Percentiles rank a stretch among this genome's conserved stretches.
These are phyloP conservation scores for Cepphus grylle DNA, from an alignment of 2,113 vertebrate species.

Conservation along the genomic window DNA sequence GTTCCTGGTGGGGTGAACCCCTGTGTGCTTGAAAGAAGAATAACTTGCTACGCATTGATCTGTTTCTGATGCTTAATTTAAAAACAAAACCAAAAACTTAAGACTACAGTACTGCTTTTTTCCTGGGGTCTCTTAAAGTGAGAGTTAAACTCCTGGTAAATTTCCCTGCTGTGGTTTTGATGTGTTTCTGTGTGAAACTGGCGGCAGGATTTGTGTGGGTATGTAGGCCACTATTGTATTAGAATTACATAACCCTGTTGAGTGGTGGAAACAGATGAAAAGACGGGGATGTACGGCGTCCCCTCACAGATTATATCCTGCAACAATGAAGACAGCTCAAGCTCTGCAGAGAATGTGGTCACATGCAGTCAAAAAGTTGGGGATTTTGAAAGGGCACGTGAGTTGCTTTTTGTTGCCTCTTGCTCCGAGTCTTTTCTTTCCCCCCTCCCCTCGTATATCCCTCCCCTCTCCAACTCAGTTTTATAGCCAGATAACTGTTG, in stretches of 20 bases:
- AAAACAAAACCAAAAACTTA: not conserved
- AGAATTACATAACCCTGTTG: constrained; percentile 86
- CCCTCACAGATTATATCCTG: constrained; percentile 35
- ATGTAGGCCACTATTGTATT: constrained; percentile 95
- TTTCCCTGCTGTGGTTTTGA: constrained; percentile 43
- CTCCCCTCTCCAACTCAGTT: not conserved
- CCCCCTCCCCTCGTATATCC: not conserved
- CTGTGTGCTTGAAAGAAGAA: not conserved
- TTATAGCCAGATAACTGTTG: not conserved
- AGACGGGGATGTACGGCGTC: constrained; percentile 50
- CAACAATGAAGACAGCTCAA: constrained; percentile 84
- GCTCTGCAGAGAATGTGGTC: constrained; percentile 87
- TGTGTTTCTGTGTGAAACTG: constrained; percentile 72
- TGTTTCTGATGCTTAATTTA: not conserved
- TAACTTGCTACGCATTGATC: not conserved
- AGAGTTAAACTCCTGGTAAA: not conserved
- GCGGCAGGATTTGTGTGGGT: constrained; percentile 84
- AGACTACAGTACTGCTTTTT: not conserved
- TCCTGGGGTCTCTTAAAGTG: not conserved
- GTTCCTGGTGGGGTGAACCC: not conserved
- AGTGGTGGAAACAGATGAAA: constrained; percentile 76
- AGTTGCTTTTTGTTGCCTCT: constrained; percentile 75
- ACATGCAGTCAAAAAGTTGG: constrained; percentile 86
- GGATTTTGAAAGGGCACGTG: constrained; percentile 87
- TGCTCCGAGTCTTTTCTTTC: not conserved